These are phyloP conservation scores for Bucco capensis DNA, from an alignment of 2,113 vertebrate genomes.

Conservation along the genomic window DNA sequence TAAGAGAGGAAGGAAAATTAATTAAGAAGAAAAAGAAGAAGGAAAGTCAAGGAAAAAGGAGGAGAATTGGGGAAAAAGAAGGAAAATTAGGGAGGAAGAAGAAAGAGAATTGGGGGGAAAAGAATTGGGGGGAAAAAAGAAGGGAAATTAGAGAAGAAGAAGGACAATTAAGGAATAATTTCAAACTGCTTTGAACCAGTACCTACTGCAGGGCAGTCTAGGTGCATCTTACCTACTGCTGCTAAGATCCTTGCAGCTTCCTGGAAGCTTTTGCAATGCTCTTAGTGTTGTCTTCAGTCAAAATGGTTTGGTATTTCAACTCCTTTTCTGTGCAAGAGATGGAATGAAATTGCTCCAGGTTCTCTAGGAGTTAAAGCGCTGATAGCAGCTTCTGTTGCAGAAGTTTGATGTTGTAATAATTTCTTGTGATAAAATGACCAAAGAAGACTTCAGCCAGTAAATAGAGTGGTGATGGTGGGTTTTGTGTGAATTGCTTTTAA, in stretches of 20 bases:
- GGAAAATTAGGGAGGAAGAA: too few relatives aligned
- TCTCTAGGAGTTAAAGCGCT: constrained; percentile 86
- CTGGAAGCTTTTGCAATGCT: background rate
- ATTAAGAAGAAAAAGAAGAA: too few relatives aligned
- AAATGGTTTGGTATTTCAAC: background rate
- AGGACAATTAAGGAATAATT: too few relatives aligned
- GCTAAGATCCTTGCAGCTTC: background rate
- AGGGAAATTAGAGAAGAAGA: too few relatives aligned
- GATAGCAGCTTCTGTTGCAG: background rate
- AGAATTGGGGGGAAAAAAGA: too few relatives aligned
- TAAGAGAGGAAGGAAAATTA: background rate
- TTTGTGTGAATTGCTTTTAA: too few relatives aligned
- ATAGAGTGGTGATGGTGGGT: background rate
- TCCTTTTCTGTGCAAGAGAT: background rate
- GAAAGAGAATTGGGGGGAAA: too few relatives aligned
- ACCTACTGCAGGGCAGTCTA: background rate
- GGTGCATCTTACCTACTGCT: background rate
- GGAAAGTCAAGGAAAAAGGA: too few relatives aligned
- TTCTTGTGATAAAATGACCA: background rate
- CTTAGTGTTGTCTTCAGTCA: background rate
- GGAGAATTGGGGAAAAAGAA: too few relatives aligned
- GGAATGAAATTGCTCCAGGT: background rate
- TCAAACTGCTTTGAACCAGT: background rate
- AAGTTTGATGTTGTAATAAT: background rate
- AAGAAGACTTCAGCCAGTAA: background rate